Percentiles rank a stretch among this genome's conserved stretches.
Evolutionary conservation across 2,113 vertebrate genomes (phyloP).

Genomic region (Trichomycterus rosablanca): DNA sequence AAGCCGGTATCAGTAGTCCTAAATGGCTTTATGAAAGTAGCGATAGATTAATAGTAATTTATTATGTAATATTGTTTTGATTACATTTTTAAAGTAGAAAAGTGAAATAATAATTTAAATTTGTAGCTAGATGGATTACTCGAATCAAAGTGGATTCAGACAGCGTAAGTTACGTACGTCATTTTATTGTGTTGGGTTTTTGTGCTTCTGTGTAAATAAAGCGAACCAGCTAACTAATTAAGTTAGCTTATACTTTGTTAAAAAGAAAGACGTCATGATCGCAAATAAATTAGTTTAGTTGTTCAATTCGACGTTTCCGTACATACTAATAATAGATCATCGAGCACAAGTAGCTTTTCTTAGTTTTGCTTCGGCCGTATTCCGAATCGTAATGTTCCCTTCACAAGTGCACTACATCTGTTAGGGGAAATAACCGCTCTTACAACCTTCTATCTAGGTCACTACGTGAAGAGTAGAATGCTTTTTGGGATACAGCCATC

Average conservation of each 20-base stretch:
- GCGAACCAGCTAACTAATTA: neutral
- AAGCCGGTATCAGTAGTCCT: conserved; percentile 12
- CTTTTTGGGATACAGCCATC: neutral
- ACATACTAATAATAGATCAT: neutral
- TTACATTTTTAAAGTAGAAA: neutral
- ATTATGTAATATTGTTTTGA: neutral
- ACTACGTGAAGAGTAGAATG: neutral
- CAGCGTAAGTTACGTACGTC: conserved; percentile 72
- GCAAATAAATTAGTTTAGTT: neutral
- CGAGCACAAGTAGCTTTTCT: neutral
- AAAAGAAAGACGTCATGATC: too few relatives aligned
- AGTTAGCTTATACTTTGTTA: too few relatives aligned
- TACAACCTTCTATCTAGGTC: neutral
- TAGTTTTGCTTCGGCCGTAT: neutral
- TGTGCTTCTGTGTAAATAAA: too few relatives aligned
- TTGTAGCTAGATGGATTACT: conserved; percentile 58
- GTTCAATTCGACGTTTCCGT: too few relatives aligned
- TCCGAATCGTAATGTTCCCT: neutral
- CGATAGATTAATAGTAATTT: neutral
- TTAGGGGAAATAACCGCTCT: rapidly evolving
- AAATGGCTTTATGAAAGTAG: neutral
- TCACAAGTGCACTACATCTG: neutral
- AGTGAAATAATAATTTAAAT: neutral
- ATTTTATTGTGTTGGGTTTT: conserved; percentile 18
- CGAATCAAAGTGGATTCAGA: conserved; percentile 61